Percentiles rank a stretch among this genome's conserved stretches.
Conservation (phyloP, 2,888 invertebrate species). For the Synergus laeviventris region DNA sequence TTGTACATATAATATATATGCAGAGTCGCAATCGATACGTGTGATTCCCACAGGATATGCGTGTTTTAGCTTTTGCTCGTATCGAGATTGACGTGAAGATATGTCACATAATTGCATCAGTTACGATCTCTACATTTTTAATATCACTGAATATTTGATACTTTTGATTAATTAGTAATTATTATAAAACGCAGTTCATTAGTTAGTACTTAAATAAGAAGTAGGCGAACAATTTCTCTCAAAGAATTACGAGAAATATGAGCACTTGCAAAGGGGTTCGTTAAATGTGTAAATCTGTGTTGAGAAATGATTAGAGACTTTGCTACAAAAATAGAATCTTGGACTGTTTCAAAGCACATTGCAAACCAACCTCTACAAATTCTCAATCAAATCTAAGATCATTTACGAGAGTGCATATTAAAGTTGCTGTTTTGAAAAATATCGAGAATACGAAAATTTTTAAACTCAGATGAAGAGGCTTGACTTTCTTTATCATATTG, state of each 20-base stretch:
- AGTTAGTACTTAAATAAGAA: neutral
- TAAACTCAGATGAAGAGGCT: too few species aligned
- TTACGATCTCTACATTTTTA: neutral
- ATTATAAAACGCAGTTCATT: neutral
- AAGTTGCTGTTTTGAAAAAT: too few species aligned
- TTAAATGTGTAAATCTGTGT: constrained; percentile 11
- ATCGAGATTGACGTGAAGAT: constrained; percentile 9
- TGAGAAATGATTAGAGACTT: neutral
- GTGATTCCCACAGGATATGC: constrained; percentile 32
- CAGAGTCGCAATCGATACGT: constrained; percentile 5
- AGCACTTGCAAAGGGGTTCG: neutral
- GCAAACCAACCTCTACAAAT: neutral
- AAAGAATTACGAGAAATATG: neutral
- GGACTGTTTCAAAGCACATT: neutral
- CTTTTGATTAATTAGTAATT: neutral
- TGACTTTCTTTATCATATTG: too few species aligned
- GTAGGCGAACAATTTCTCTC: neutral
- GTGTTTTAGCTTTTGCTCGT: constrained; percentile 7
- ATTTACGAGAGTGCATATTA: too few species aligned
- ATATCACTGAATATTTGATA: neutral
- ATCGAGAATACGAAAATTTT: too few species aligned
- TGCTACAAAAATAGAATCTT: neutral
- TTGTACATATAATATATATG: neutral
- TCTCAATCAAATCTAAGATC: neutral
- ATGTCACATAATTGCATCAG: neutral